Evolutionary conservation across 2,113 vertebrate genomes (phyloP).

Genomic region (Sylvia atricapilla): DNA sequence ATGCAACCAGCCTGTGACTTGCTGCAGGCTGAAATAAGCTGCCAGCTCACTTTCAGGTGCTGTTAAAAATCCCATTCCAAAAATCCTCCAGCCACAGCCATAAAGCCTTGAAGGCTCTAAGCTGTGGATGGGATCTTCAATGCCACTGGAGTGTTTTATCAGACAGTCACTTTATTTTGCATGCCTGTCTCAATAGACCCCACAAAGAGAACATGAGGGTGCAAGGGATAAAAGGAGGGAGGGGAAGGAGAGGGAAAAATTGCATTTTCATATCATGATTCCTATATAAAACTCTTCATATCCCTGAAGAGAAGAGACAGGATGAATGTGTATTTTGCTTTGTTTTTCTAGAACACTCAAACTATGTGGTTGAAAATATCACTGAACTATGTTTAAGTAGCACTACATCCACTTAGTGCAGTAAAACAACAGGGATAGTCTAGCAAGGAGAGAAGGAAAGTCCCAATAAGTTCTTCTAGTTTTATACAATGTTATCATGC

Average conservation of each 20-base stretch:
- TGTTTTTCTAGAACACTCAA: not conserved
- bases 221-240: not conserved
- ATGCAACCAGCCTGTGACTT: not conserved
- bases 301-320: not conserved
- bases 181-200: not conserved
- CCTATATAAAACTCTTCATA: not conserved
- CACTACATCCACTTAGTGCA: not conserved
- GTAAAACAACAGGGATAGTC: not conserved
- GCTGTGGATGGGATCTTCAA: not conserved
- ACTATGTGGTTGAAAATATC: not conserved
- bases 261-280: not conserved
- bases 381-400: not conserved
- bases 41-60: conserved; percentile 11
- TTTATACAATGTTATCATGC: not conserved
- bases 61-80: conserved; percentile 24
- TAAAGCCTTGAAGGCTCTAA: not conserved
- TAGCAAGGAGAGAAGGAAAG: not conserved
- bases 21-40: not conserved
- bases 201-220: not conserved
- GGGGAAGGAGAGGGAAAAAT: not conserved
- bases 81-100: not conserved
- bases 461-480: not conserved
- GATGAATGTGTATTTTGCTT: not conserved
- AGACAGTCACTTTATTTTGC: not conserved
- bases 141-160: not conserved